These are phyloP conservation scores for Eulithis testata DNA, from an alignment of 2,888 invertebrate genomes.

Conservation along the genomic window DNA sequence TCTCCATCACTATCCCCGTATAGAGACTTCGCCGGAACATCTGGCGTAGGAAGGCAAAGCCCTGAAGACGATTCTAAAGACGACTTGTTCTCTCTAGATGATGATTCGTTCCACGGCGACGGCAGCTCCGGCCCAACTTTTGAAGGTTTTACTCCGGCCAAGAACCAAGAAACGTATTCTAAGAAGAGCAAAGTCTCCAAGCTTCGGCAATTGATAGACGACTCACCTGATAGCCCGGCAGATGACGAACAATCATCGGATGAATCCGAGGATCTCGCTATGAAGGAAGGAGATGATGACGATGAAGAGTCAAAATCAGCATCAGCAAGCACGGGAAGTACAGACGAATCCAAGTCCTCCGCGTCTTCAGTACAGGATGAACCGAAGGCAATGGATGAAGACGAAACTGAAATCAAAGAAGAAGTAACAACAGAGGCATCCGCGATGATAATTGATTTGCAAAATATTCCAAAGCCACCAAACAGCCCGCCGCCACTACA, in stretches of 20 bases:
- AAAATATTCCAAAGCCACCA: conserved; percentile 60
- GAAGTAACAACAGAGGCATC: conserved; percentile 43
- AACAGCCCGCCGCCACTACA: conserved; percentile 60
- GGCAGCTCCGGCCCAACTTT: conserved; percentile 80
- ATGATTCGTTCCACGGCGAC: conserved; percentile 85
- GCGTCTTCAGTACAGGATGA: conserved; percentile 43
- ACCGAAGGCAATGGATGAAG: conserved; percentile 47
- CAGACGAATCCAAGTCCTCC: conserved; percentile 53
- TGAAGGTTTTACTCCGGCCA: conserved; percentile 84
- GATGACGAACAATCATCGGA: conserved; percentile 83
- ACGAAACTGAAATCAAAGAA: conserved; percentile 48
- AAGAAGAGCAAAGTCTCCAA: conserved; percentile 80
- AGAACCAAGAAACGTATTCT: conserved; percentile 82
- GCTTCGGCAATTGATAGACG: conserved; percentile 75
- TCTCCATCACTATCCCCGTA: conserved; percentile 78
- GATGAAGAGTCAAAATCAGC: conserved; percentile 54
- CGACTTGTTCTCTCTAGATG: conserved; percentile 84
- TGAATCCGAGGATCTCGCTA: conserved; percentile 62
- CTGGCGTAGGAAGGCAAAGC: conserved; percentile 85
- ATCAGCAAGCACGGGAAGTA: conserved; percentile 50
- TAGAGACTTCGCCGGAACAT: conserved; percentile 72
- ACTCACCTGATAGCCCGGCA: conserved; percentile 79
- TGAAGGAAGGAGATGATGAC: conserved; percentile 60
- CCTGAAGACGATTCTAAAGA: conserved; percentile 87
- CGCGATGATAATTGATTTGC: conserved; percentile 35